Evolutionary conservation across 1,140 invertebrate genomes (phyloP).

Genomic region (Zaprionus camerounensis): DNA sequence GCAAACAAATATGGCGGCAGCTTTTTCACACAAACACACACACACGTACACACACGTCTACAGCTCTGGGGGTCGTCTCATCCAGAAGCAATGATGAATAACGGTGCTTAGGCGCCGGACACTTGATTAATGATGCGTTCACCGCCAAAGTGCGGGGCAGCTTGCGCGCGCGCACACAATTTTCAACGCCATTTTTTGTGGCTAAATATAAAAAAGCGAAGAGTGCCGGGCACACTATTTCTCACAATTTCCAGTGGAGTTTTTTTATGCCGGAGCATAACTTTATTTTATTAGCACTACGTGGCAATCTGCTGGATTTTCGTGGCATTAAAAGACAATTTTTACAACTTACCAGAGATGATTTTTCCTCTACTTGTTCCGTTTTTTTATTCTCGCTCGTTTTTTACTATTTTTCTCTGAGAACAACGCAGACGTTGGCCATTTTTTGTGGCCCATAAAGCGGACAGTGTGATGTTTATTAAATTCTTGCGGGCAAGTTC

Average conservation of each 20-base stretch:
- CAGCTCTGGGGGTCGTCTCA: slow-evolving; percentile 38
- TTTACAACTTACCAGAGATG: slow-evolving; percentile 79
- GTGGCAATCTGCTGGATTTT: slow-evolving; percentile 84
- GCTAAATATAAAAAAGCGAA: slow-evolving; percentile 30
- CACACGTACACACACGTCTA: background rate
- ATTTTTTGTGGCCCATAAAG: slow-evolving; percentile 72
- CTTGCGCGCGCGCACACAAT: slow-evolving; percentile 65
- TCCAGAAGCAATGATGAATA: slow-evolving; percentile 82
- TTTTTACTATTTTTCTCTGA: slow-evolving; percentile 57
- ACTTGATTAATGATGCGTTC: slow-evolving; percentile 84
- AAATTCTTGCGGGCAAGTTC: slow-evolving; percentile 75
- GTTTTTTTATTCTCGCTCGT: slow-evolving; percentile 13
- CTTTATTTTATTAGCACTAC: slow-evolving; percentile 82
- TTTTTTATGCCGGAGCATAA: slow-evolving; percentile 76
- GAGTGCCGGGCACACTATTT: slow-evolving; percentile 63
- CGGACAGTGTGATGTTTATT: slow-evolving; percentile 65
- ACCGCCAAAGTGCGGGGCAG: slow-evolving; percentile 44
- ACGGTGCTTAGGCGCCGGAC: slow-evolving; percentile 81
- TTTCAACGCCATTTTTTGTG: slow-evolving; percentile 70
- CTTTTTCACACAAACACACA: background rate
- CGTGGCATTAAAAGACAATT: slow-evolving; percentile 83
- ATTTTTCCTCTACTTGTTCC: slow-evolving; percentile 62
- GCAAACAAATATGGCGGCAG: slow-evolving; percentile 57
- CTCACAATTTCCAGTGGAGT: slow-evolving; percentile 55
- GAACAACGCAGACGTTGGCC: slow-evolving; percentile 46